Conservation (phyloP, 2,797 vertebrate genomes). For the Paguma larvata region DNA sequence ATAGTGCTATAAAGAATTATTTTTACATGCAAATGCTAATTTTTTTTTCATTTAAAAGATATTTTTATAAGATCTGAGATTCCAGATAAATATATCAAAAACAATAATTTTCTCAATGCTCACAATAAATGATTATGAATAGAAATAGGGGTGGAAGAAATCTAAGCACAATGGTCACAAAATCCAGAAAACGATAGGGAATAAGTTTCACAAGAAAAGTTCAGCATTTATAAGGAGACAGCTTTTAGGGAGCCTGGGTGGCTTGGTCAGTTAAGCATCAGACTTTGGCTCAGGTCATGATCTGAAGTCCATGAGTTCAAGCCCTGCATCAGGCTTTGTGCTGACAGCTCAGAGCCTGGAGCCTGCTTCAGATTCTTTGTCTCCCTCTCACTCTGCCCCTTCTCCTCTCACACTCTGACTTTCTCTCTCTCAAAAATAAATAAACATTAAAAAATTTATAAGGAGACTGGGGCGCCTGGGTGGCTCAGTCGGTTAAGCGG, state of each 20-base stretch:
- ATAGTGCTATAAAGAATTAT: neutral
- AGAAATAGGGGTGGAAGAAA: neutral
- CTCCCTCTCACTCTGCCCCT: no score
- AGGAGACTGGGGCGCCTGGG: no score
- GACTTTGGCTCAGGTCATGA: no score
- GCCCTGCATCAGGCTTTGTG: no score
- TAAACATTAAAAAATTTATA: no score
- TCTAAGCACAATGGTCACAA: neutral
- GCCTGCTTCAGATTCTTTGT: no score
- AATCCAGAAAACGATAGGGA: neutral
- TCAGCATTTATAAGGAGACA: neutral
- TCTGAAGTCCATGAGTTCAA: no score
- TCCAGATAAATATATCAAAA: neutral
- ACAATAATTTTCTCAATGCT: constrained; percentile 6
- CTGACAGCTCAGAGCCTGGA: no score
- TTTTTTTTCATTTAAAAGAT: neutral
- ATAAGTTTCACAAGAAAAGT: neutral
- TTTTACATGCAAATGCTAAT: neutral
- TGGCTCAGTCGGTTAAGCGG: no score
- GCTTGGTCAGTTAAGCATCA: no score
- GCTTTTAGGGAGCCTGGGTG: neutral
- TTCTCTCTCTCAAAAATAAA: no score
- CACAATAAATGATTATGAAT: neutral
- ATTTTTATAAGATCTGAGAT: neutral
- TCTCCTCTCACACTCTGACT: no score